Evolutionary conservation across 1,140 invertebrate genomes (phyloP).

Genomic region (Vanessa atalanta): DNA sequence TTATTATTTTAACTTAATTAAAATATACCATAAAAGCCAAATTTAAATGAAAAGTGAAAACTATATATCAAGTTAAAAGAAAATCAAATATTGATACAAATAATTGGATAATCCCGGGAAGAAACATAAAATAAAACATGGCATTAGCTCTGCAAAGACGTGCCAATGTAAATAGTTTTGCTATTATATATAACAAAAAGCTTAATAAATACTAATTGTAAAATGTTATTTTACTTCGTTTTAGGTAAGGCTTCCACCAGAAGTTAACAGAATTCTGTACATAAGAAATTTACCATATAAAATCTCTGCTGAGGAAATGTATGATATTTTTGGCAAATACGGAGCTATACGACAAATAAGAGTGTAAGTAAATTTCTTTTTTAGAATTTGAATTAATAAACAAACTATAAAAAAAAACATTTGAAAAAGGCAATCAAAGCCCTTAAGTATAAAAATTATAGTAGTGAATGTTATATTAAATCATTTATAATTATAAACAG

Average conservation of each 20-base stretch:
- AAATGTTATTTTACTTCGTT: conserved; percentile 36
- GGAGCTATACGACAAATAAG: conserved; percentile 99
- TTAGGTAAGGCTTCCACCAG: conserved; percentile 97
- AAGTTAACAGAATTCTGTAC: conserved; percentile 99
- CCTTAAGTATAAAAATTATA: too few relatives aligned
- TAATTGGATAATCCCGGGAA: too few relatives aligned
- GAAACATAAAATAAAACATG: conserved; percentile 39
- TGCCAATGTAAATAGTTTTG: conserved; percentile 60
- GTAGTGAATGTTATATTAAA: too few relatives aligned
- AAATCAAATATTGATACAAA: too few relatives aligned
- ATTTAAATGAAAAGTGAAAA: too few relatives aligned
- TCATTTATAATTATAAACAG: too few relatives aligned
- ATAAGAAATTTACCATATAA: conserved; percentile 99
- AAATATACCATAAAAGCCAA: too few relatives aligned
- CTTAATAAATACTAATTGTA: not conserved
- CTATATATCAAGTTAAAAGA: too few relatives aligned
- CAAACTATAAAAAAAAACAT: not conserved
- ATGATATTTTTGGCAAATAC: conserved; percentile 99
- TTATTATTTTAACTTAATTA: too few relatives aligned
- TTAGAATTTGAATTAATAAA: not conserved
- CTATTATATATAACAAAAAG: not conserved
- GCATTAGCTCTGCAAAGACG: conserved; percentile 71
- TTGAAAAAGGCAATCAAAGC: not conserved
- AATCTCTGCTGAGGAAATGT: conserved; percentile 99
- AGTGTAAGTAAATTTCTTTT: conserved; percentile 88